Base-by-base conservation (phyloP, 2,113 vertebrate genomes). In the Salvator merianae region DNA sequence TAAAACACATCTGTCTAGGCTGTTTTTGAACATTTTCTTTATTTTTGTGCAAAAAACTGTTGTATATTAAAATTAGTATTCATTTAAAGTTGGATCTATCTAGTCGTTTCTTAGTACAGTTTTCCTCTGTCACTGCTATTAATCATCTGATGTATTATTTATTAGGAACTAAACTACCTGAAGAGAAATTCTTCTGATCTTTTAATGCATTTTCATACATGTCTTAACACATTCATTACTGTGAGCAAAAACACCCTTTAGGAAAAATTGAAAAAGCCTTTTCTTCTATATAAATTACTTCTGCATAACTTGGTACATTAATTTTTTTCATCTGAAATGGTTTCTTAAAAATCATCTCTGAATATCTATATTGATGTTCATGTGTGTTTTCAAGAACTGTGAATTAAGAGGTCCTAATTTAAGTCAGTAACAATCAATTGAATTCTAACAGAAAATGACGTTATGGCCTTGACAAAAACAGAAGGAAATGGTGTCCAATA, bases 131-230 rank as follows among this genome's bases (percentile, higher is more conserved):
- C 83, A 10, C n/a, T 83, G 78, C 84, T 89, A 22, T 89, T 92
- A 88, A 89, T 90, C 62, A 81, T 73, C 78, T 68, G 75, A 76
- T 91, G 83, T 9, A 88, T 91, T 91, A 89, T 93, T 94, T 92
- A 92, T 92, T 84, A 86, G 22, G 5, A 82, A 73, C 50, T 88
- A 89, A 34, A 92, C 83, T 90, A 91, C 82, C 91, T 90, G 81
- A 83, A 93, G 84, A 62, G 89, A 90, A 87, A 89, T 90, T 87
- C 83, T 93, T 72, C 53, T 81, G 65, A 89, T 92, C 79, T 47
- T 90, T 91, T 90, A 92, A 90, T 93, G 73, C 75, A 80, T 91
- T 92, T 93, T 90, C 84, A 36, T 91, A 77, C 53, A n/a, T 55
- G 28, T 89, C 80, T 83, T 88, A 92, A 82, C 66, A 88, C 28